These are phyloP conservation scores for Heliornis fulica DNA, from an alignment of 2,113 vertebrate species.

Conservation along the genomic window DNA sequence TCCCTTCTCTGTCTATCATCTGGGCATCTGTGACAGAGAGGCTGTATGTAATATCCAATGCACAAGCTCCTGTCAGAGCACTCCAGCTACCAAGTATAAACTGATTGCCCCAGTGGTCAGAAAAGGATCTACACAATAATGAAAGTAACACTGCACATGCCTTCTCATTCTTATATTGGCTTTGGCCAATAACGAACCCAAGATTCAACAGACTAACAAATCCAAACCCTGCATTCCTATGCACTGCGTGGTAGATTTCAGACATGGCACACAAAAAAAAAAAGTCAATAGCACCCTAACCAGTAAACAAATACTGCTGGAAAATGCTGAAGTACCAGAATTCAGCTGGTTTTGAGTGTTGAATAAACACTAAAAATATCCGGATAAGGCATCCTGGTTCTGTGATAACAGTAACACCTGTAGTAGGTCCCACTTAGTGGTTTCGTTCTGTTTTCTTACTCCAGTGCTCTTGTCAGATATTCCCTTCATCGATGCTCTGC, in stretches of 20 bases:
- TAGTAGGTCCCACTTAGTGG: neutral
- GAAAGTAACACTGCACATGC: neutral
- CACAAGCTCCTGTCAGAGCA: neutral
- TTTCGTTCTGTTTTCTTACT: neutral
- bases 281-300: slow-evolving; percentile 21
- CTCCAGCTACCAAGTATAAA: neutral
- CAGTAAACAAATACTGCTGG: slow-evolving; percentile 18
- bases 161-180: neutral
- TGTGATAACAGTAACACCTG: neutral
- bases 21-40: neutral
- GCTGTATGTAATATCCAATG: neutral
- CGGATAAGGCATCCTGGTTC: neutral
- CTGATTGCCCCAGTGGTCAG: neutral
- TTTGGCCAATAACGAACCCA: neutral
- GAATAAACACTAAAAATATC: neutral
- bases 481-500: slow-evolving; percentile 95
- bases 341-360: neutral
- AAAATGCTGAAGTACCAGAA: slow-evolving; percentile 32
- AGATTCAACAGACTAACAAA: neutral
- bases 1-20: neutral
- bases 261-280: neutral
- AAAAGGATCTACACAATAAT: neutral
- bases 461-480: slow-evolving; percentile 72
- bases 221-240: neutral
- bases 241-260: neutral